A percentile compares a stretch with the other conserved stretches of the same genome.
Evolutionary conservation across 2,113 vertebrate genomes (phyloP).

Genomic region (Ptilonorhynchus violaceus): DNA sequence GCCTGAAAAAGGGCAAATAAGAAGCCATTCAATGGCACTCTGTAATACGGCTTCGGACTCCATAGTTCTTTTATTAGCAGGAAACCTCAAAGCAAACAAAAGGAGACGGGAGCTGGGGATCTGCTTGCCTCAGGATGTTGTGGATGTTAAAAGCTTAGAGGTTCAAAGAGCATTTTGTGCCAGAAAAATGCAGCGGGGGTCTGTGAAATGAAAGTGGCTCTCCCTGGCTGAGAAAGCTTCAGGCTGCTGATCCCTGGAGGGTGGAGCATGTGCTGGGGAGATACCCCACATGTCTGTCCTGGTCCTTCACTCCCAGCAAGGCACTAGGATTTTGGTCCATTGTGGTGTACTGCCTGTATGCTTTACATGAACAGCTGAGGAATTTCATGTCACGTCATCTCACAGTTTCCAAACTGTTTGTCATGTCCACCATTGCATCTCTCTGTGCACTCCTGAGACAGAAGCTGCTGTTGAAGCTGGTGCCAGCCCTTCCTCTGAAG

Average conservation of each 20-base stretch:
- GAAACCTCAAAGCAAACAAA: neutral
- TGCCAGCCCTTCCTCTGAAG: neutral
- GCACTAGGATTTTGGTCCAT: neutral
- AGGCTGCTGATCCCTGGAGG: neutral
- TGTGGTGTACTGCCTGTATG: neutral
- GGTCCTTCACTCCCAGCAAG: neutral
- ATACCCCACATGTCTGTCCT: neutral
- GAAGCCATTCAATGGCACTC: neutral
- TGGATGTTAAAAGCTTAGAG: neutral
- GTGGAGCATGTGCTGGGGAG: neutral
- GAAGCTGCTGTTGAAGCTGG: neutral
- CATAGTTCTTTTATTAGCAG: neutral
- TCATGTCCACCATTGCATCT: rapidly evolving
- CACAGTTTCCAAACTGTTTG: neutral
- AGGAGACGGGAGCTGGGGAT: neutral
- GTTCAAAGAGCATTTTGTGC: neutral
- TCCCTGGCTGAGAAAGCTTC: neutral
- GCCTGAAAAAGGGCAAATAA: neutral
- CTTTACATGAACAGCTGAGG: rapidly evolving
- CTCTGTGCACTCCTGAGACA: neutral
- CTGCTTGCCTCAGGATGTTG: slow-evolving; percentile 4
- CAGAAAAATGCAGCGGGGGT: neutral
- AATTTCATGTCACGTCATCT: neutral
- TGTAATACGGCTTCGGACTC: neutral
- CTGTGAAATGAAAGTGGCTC: neutral